phyloP scores from a whole-genome alignment of 2,888 invertebrate genomes.

The Theodoxus fluviatilis region DNA sequence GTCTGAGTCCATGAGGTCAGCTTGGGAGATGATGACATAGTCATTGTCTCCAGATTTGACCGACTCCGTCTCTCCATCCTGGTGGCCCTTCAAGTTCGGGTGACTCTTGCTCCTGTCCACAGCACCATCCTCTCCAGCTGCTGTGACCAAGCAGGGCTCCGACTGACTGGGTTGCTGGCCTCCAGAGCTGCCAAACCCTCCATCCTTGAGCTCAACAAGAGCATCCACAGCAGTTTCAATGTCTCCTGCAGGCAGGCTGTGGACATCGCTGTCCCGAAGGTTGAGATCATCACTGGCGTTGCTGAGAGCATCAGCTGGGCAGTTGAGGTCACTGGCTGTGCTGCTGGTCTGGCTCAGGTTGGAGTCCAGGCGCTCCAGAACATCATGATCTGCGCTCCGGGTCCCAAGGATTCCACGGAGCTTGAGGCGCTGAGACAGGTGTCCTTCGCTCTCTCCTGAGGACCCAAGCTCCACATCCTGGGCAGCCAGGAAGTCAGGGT shows the following conservation, averaged over 20 bases:
- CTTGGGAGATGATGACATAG: conserved; percentile 77
- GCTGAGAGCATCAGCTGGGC: conserved; percentile 36
- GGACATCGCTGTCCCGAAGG: conserved; percentile 32
- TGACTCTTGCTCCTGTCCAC: conserved; percentile 36
- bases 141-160: conserved; percentile 29
- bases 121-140: conserved; percentile 16
- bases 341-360: conserved; percentile 50
- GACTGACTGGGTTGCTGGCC: conserved; percentile 28
- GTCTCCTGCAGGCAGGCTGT: conserved; percentile 36
- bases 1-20: conserved; percentile 60
- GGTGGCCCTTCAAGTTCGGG: conserved; percentile 34
- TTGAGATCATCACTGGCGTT: conserved; percentile 32
- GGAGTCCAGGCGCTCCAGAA: conserved; percentile 38
- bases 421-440: conserved; percentile 41
- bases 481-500: conserved; percentile 52
- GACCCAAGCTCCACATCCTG: conserved; percentile 56
- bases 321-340: conserved; percentile 49
- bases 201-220: conserved; percentile 35
- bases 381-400: conserved; percentile 34
- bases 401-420: conserved; percentile 20
- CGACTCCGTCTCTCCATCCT: conserved; percentile 29
- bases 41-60: conserved; percentile 76
- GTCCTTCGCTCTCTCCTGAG: conserved; percentile 59
- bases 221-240: conserved; percentile 51
- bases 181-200: neutral